Conservation (phyloP, 2,113 vertebrate species). For the Nicator chloris region DNA sequence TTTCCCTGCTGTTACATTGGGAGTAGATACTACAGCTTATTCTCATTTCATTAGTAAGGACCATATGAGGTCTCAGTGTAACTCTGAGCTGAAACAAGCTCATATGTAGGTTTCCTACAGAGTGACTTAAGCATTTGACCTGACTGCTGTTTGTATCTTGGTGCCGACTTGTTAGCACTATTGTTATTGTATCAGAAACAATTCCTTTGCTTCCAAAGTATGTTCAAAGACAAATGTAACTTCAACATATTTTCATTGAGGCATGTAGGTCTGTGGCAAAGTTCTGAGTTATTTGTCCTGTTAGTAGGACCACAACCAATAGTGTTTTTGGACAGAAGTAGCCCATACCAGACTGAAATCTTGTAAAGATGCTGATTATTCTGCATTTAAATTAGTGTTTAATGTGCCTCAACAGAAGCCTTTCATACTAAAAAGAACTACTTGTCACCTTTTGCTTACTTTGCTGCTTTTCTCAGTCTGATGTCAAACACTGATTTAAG, state of each 20-base stretch:
- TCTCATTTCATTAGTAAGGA: slow-evolving; percentile 49
- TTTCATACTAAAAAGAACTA: slow-evolving; percentile 15
- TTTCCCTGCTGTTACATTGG: slow-evolving; percentile 48
- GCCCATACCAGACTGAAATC: neutral
- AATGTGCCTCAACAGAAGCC: neutral
- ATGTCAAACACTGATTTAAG: neutral
- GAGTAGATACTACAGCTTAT: slow-evolving; percentile 12
- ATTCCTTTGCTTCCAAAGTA: neutral
- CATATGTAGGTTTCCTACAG: neutral
- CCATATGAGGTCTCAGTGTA: slow-evolving; percentile 38
- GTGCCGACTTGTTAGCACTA: neutral
- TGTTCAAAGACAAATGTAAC: neutral
- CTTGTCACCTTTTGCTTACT: slow-evolving; percentile 30
- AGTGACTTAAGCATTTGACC: slow-evolving; percentile 40
- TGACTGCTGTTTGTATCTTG: neutral
- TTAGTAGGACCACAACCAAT: neutral
- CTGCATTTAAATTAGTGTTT: neutral
- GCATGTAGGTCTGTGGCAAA: neutral
- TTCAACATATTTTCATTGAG: neutral
- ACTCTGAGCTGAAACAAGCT: slow-evolving; percentile 42
- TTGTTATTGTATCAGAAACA: neutral
- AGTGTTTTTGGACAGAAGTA: neutral
- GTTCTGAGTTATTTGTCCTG: neutral
- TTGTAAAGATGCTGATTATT: neutral
- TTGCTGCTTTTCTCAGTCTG: neutral